phyloP scores from a whole-genome alignment of 2,797 vertebrate species.

The Sciurus carolinensis region DNA sequence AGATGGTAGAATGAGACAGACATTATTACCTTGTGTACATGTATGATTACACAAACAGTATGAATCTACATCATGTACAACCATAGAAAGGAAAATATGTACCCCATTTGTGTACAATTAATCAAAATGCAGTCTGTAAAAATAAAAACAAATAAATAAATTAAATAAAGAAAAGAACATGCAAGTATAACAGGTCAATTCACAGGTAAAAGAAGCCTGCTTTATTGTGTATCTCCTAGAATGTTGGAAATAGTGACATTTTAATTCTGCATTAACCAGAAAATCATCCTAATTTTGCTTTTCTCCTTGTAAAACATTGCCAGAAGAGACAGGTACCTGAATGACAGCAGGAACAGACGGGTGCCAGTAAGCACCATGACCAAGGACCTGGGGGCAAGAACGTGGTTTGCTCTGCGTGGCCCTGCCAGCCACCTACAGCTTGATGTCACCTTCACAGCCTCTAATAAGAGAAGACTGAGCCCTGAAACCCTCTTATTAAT shows the following conservation, averaged over 20 bases:
- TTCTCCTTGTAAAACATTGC: constrained; percentile 1
- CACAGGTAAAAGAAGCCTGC: background rate
- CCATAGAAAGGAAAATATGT: no score
- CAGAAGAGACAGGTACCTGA: background rate
- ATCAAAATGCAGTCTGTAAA: no score
- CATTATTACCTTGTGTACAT: no score
- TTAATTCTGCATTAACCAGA: background rate
- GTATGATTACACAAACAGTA: no score
- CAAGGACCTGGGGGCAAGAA: background rate
- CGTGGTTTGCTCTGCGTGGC: fast-evolving
- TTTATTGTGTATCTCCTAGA: background rate
- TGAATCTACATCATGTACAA: no score
- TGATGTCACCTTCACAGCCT: background rate
- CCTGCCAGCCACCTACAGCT: fast-evolving
- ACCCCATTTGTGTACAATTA: no score
- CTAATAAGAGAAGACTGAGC: background rate
- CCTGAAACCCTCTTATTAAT: background rate
- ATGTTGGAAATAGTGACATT: background rate
- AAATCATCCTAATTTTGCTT: background rate
- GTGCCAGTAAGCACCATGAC: fast-evolving
- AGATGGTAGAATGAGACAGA: no score
- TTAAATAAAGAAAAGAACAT: background rate
- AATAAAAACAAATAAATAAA: no score
- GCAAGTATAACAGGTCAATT: background rate
- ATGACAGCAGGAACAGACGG: background rate